A percentile compares a stretch with the other conserved stretches of the same genome.
Evolutionary conservation across 2,888 invertebrate species (phyloP).

Genomic region (Deladenus siricidicola): DNA sequence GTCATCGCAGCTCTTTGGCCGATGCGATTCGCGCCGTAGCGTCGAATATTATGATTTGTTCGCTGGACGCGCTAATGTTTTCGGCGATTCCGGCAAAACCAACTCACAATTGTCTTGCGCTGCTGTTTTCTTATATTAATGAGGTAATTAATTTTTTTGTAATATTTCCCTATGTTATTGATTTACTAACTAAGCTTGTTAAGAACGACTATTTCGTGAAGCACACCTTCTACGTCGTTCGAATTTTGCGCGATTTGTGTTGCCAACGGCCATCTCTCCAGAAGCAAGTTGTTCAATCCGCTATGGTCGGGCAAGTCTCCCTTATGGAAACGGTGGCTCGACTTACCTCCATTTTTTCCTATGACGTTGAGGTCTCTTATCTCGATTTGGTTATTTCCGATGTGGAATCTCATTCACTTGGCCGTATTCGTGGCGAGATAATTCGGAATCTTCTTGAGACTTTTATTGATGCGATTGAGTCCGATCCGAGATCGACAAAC

Average conservation of each 20-base stretch:
- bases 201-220: conserved; percentile 31
- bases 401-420: conserved; percentile 9
- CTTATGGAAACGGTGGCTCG: conserved; percentile 19
- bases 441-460: conserved; percentile 39
- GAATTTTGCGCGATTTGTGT: conserved; percentile 37
- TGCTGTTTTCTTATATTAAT: conserved; percentile 19
- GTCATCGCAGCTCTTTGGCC: conserved; percentile 31
- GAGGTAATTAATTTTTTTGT: conserved; percentile 6
- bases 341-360: conserved; percentile 19
- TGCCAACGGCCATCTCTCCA: conserved; percentile 34
- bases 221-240: conserved; percentile 37
- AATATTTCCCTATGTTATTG: background rate
- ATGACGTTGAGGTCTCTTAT: conserved; percentile 20
- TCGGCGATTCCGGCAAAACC: conserved; percentile 25
- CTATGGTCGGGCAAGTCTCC: conserved; percentile 4
- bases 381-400: conserved; percentile 20
- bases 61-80: conserved; percentile 39
- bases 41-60: conserved; percentile 35
- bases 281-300: conserved; percentile 21
- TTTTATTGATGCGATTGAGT: conserved; percentile 30
- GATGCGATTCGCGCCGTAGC: conserved; percentile 34
- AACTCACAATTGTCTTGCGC: conserved; percentile 18
- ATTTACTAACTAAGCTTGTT: conserved; percentile 10
- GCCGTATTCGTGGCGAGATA: conserved; percentile 37
- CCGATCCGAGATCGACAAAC: conserved; percentile 24